phyloP scores from a whole-genome alignment of 2,797 vertebrate species.

The Brachymystax lenok region DNA sequence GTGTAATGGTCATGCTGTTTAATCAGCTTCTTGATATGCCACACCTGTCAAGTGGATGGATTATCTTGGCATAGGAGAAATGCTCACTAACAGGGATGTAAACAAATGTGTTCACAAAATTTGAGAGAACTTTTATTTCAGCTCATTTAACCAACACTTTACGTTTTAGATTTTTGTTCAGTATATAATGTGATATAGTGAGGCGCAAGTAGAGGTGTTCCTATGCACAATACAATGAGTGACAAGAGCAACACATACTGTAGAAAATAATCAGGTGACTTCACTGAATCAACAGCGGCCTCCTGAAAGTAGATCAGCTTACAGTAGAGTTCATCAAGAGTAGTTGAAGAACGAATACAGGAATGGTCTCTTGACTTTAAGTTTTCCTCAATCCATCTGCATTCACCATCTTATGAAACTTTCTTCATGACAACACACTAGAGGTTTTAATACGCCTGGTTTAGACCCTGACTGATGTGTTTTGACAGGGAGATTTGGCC shows the following conservation, averaged over 20 bases:
- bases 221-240: slow-evolving; percentile 47
- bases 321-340: slow-evolving; percentile 48
- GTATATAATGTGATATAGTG: background rate
- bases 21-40: no score
- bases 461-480: slow-evolving; percentile 49
- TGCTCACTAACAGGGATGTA: no score
- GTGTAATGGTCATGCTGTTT: no score
- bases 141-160: no score
- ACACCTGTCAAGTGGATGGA: no score
- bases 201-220: slow-evolving; percentile 32
- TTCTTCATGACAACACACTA: slow-evolving; percentile 45
- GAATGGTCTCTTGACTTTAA: slow-evolving; percentile 9
- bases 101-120: no score
- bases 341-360: slow-evolving; percentile 14
- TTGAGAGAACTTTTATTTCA: no score
- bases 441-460: slow-evolving; percentile 49
- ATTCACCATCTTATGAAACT: slow-evolving; percentile 23
- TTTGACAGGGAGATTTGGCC: slow-evolving; percentile 53
- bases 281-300: slow-evolving; percentile 53
- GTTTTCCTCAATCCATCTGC: slow-evolving; percentile 22
- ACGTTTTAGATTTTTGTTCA: no score
- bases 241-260: slow-evolving; percentile 45
- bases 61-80: no score
- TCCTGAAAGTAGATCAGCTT: slow-evolving; percentile 63
- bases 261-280: slow-evolving; percentile 61